Evolutionary conservation across 2,113 vertebrate species (phyloP).

Genomic region (Canis aureus): DNA sequence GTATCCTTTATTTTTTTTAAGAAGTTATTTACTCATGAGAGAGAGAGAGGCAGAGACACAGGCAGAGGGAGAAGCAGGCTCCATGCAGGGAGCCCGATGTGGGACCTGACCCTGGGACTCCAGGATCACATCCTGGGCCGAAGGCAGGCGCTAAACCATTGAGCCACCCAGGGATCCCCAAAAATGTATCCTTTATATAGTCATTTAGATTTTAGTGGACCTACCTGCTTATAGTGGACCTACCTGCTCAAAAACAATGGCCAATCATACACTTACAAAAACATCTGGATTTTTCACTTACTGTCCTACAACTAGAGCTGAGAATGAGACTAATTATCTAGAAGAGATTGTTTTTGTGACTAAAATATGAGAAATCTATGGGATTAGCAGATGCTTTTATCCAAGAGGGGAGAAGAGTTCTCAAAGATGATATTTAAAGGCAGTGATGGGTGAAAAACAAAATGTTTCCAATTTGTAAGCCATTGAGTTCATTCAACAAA

Average conservation of each 20-base stretch:
- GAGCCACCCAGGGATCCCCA: background rate
- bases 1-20: background rate
- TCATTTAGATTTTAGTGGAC: background rate
- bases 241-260: background rate
- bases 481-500: background rate
- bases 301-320: background rate
- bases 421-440: background rate
- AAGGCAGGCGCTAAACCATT: too few relatives aligned
- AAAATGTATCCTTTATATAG: background rate
- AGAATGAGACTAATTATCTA: background rate
- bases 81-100: too few relatives aligned
- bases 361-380: background rate
- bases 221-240: background rate
- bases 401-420: background rate
- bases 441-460: background rate
- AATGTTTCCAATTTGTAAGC: background rate
- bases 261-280: background rate
- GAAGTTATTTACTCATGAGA: too few relatives aligned
- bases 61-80: too few relatives aligned
- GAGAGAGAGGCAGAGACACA: too few relatives aligned
- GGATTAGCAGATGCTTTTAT: background rate
- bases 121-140: too few relatives aligned
- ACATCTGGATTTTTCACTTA: background rate
- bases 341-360: background rate
- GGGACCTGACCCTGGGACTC: too few relatives aligned